phyloP scores from a whole-genome alignment of 2,113 vertebrate genomes.

The Ctenomys sociabilis region DNA sequence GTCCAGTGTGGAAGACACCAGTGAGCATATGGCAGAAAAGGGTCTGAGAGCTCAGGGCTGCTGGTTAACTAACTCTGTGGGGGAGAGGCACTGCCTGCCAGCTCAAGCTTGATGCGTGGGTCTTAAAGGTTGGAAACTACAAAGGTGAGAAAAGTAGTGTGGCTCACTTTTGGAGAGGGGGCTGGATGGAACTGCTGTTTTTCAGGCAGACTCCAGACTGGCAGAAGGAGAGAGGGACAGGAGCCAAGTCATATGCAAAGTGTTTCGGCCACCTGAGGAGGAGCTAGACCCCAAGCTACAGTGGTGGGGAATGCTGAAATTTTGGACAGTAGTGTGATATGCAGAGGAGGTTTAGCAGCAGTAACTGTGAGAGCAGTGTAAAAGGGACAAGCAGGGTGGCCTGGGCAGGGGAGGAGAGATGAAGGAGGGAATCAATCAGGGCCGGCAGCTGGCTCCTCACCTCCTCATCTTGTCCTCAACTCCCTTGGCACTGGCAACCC shows the following conservation, averaged over 20 bases:
- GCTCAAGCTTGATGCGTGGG: not conserved
- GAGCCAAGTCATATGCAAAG: not conserved
- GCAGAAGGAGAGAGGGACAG: not conserved
- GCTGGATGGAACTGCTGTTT: not conserved
- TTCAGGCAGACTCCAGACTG: not conserved
- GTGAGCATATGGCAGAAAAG: fast-evolving
- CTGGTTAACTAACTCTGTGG: not conserved
- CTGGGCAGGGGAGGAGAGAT: not conserved
- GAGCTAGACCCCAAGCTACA: not conserved
- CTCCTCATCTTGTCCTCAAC: not conserved
- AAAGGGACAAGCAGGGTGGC: not conserved
- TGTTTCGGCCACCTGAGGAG: not conserved
- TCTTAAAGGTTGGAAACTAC: not conserved
- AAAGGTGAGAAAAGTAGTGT: not conserved
- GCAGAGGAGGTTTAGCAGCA: not conserved
- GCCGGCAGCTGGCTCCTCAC: not conserved
- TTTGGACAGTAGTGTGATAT: not conserved
- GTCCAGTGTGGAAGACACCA: not conserved
- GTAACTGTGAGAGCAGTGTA: not conserved
- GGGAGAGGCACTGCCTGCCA: not conserved
- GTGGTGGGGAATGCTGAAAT: not conserved
- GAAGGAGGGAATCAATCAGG: not conserved
- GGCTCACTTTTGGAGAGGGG: not conserved
- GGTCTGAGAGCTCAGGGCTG: not conserved
- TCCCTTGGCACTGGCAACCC: not conserved